Evolutionary conservation across 2,113 vertebrate species (phyloP).

Genomic region (Paracanthobrama guichenoti): DNA sequence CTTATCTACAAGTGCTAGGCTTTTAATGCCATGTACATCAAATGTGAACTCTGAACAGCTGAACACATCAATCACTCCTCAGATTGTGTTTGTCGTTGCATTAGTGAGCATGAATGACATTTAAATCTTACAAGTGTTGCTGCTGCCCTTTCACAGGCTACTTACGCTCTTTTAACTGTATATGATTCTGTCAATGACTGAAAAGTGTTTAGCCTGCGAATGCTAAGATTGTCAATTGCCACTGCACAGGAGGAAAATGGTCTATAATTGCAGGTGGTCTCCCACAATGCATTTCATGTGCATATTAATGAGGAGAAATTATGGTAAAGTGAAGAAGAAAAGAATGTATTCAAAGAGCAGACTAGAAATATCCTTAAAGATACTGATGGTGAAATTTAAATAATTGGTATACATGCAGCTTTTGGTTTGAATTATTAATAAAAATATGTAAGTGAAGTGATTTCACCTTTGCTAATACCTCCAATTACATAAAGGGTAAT

Average conservation of each 20-base stretch:
- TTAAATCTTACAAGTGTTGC: conserved; percentile 74
- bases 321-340: conserved; percentile 45
- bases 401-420: conserved; percentile 10
- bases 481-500: conserved; percentile 5
- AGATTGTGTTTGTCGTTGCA: conserved; percentile 75
- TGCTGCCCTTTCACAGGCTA: conserved; percentile 71
- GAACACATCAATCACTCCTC: conserved; percentile 70
- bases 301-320: conserved; percentile 58
- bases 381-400: background rate
- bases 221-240: conserved; percentile 59
- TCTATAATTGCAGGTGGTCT: conserved; percentile 58
- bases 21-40: conserved; percentile 78
- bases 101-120: conserved; percentile 79
- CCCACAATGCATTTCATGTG: conserved; percentile 45
- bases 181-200: conserved; percentile 75
- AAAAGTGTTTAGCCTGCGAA: conserved; percentile 62
- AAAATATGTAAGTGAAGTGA: background rate
- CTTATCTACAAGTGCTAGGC: conserved; percentile 72
- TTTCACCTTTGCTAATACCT: conserved; percentile 27
- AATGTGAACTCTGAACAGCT: conserved; percentile 74
- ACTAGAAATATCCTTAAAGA: conserved; percentile 17
- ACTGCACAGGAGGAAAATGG: conserved; percentile 49
- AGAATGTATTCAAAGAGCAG: conserved; percentile 40
- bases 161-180: conserved; percentile 71
- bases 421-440: background rate